Base-by-base conservation (phyloP, 2,797 vertebrate species). In the Sebastes oblongus region DNA sequence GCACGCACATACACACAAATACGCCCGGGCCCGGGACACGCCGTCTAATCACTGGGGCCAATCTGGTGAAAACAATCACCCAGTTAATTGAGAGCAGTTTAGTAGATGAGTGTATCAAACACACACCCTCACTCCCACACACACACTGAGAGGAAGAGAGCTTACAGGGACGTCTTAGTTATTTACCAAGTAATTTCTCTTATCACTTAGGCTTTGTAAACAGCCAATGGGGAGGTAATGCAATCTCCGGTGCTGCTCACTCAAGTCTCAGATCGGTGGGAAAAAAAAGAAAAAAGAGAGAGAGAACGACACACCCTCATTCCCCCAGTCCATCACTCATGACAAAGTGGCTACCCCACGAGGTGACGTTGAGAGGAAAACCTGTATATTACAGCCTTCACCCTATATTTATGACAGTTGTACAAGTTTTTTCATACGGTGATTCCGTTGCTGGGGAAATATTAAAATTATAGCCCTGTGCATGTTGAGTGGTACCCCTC, bases 71-170 rank as follows among this genome's bases (percentile, higher is more conserved):
- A 94, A 94, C 92, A 95, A 95, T 95, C 89, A 88, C 85, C 82
- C 80, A 90, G 90, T 94, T 95, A 95, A 96, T 94, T 95, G 93
- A 94, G 93, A 93, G 85, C 89, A 93, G 90, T 93, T 93, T 92
- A 91, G 86, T 67, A 79, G 86, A 87, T 86, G 91, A 93, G 91
- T 85, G 81, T 89, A 91, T 91, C 86, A 88, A 77, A 88, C 79
- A 81, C 16, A 52, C 78, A 78, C 32, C 59, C 32, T 68, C 66
- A 65, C 61, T 27, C n/a, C 55, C 3, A 68, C 80, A 46, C 80
- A 5, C 65, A 5, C 74, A 80, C 77, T 68, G 66, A 60, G 46
- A 82, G 76, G 81, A 86, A 79, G 80, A 78, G 68, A 72, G 91
- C 90, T 92, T 84, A 86, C 76, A 86, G 91, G 88, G 78, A 91